Conservation (phyloP, 2,113 vertebrate genomes). For the Numenius arquata region DNA sequence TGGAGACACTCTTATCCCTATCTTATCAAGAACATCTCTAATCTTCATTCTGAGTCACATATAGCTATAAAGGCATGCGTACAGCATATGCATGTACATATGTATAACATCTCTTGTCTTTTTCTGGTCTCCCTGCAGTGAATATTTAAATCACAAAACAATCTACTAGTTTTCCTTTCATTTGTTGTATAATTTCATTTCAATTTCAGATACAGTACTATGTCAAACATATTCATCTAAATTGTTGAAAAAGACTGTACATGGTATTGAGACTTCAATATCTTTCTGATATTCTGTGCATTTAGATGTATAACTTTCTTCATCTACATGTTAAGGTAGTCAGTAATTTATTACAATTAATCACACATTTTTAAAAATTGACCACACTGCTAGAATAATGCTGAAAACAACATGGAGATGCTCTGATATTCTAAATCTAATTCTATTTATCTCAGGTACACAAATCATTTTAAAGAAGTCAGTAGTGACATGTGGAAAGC, state of each 20-base stretch:
- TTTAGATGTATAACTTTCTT: not conserved
- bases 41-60: not conserved
- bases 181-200: not conserved
- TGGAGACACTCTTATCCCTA: too few species aligned
- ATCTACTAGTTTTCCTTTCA: not conserved
- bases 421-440: not conserved
- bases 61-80: not conserved
- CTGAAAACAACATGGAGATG: not conserved
- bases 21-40: not conserved
- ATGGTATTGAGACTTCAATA: not conserved
- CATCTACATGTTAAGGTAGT: not conserved
- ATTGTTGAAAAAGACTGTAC: not conserved
- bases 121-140: not conserved
- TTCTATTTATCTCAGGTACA: not conserved
- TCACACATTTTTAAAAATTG: not conserved
- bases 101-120: not conserved
- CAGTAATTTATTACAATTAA: not conserved
- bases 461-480: not conserved
- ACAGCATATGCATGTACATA: not conserved
- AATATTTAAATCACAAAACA: not conserved
- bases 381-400: fast-evolving
- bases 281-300: not conserved
- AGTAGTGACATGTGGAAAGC: too few species aligned
- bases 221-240: not conserved
- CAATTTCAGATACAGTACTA: not conserved